A percentile compares a stretch with the other conserved stretches of the same genome.
These are phyloP conservation scores for Drosophila erecta DNA, from an alignment of 1,140 invertebrate genomes.

Conservation along the genomic window DNA sequence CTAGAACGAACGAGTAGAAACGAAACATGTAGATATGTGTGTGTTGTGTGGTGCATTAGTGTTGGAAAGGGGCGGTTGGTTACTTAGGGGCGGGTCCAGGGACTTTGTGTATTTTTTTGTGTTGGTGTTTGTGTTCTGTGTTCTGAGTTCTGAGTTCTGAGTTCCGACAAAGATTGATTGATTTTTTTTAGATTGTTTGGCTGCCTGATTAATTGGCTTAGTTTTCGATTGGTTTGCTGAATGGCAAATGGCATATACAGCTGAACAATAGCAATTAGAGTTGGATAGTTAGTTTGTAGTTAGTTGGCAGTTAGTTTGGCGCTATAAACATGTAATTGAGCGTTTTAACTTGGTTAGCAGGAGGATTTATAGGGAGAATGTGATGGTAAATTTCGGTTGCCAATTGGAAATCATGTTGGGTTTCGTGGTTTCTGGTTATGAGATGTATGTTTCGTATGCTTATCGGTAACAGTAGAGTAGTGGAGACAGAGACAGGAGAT, in stretches of 20 bases:
- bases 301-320: slow-evolving; percentile 36
- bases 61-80: slow-evolving; percentile 17
- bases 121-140: slow-evolving; percentile 23
- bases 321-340: slow-evolving; percentile 22
- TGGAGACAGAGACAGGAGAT: slow-evolving; percentile 58
- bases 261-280: slow-evolving; percentile 52
- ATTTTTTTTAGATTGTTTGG: slow-evolving; percentile 48
- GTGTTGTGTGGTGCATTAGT: slow-evolving; percentile 25
- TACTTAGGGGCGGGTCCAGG: slow-evolving; percentile 9
- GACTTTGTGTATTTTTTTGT: slow-evolving; percentile 14
- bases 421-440: slow-evolving; percentile 29
- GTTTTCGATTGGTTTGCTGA: slow-evolving; percentile 31
- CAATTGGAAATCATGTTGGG: slow-evolving; percentile 21
- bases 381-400: slow-evolving; percentile 18
- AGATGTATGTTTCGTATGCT: slow-evolving; percentile 63
- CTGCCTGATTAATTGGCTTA: slow-evolving; percentile 47
- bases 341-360: slow-evolving; percentile 9
- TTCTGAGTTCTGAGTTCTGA: slow-evolving; percentile 20
- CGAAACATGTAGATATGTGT: slow-evolving; percentile 33
- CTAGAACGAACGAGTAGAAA: slow-evolving; percentile 76
- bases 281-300: slow-evolving; percentile 37
- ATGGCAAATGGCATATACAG: slow-evolving; percentile 39
- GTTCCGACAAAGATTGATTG: slow-evolving; percentile 48
- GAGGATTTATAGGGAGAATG: slow-evolving; percentile 11
- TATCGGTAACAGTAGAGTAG: slow-evolving; percentile 58